Conservation (phyloP, 2,113 vertebrate genomes). For the Rhabdornis inornatus region DNA sequence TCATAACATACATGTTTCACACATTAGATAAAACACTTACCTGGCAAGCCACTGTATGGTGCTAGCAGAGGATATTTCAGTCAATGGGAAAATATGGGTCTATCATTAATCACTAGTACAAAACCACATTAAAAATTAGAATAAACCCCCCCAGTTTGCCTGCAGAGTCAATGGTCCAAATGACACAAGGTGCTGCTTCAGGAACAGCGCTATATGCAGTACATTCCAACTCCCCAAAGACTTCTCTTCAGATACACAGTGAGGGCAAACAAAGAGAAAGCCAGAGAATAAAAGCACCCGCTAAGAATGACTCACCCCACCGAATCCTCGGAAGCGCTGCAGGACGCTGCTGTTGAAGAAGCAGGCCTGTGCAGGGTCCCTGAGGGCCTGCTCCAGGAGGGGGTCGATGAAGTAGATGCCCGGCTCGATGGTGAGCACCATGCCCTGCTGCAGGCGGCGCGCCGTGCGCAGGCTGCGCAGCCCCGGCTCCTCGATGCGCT, state of each 20-base stretch:
- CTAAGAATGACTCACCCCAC: slow-evolving; percentile 82
- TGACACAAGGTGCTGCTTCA: neutral
- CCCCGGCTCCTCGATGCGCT: slow-evolving; percentile 82
- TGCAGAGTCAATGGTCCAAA: neutral
- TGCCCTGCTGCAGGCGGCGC: slow-evolving; percentile 80
- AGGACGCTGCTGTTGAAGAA: slow-evolving; percentile 86
- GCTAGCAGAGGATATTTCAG: neutral
- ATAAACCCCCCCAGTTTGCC: neutral
- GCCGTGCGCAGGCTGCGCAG: slow-evolving; percentile 87
- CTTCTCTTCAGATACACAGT: neutral
- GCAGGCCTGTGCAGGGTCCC: slow-evolving; percentile 74
- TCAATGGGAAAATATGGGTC: neutral
- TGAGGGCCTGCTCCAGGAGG: slow-evolving; percentile 87
- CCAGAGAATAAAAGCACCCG: fast-evolving
- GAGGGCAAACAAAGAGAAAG: neutral
- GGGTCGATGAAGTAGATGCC: slow-evolving; percentile 96
- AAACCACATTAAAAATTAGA: neutral
- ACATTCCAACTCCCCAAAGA: neutral
- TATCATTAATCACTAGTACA: neutral
- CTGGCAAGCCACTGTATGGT: neutral
- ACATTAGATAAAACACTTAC: neutral
- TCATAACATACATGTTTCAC: neutral
- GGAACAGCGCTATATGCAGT: neutral
- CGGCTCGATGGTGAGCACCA: slow-evolving; percentile 95
- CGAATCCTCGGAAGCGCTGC: slow-evolving; percentile 83